A percentile compares a stretch with the other conserved stretches of the same genome.
Conservation (phyloP, 2,113 vertebrate genomes). For the Lophura nycthemera region DNA sequence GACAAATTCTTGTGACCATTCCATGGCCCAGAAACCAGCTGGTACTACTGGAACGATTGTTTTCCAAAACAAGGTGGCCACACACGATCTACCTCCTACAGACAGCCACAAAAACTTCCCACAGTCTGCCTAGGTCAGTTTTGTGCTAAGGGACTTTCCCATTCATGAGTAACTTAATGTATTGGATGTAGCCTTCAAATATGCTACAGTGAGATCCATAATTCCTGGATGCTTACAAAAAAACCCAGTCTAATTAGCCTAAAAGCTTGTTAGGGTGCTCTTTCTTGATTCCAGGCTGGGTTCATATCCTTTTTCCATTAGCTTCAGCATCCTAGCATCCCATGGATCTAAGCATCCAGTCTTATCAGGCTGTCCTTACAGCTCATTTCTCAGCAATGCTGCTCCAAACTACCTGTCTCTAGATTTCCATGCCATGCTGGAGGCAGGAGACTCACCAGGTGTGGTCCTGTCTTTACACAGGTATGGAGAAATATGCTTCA, state of each 20-base stretch:
- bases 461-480: background rate
- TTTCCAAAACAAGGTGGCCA: background rate
- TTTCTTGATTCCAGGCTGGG: background rate
- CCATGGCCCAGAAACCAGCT: background rate
- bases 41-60: background rate
- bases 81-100: accelerated
- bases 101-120: background rate
- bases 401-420: background rate
- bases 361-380: background rate
- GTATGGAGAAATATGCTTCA: background rate
- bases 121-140: background rate
- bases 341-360: too few relatives aligned
- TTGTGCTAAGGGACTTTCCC: background rate
- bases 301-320: background rate
- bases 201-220: accelerated
- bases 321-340: background rate
- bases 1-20: background rate
- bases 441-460: background rate
- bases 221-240: background rate
- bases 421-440: background rate
- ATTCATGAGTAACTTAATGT: background rate
- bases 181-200: background rate
- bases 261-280: accelerated
- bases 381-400: background rate
- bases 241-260: accelerated